Percentiles rank a stretch among this genome's conserved stretches.
Evolutionary conservation across 2,888 invertebrate genomes (phyloP).

Genomic region (Pandemis cinnamomeana): DNA sequence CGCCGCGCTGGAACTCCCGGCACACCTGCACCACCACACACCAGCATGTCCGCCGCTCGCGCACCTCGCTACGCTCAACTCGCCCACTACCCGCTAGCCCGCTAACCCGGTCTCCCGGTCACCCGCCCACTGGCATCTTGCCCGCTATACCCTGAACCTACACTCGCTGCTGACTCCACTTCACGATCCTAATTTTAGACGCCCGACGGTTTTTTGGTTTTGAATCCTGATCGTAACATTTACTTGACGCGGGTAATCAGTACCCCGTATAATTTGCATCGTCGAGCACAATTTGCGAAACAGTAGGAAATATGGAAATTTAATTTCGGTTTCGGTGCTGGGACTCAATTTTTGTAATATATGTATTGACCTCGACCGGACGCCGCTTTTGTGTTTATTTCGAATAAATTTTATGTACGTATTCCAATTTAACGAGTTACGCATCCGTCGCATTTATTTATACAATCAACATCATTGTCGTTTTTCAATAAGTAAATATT

Average conservation of each 20-base stretch:
- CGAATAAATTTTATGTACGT: slow-evolving; percentile 32
- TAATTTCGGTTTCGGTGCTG: slow-evolving; percentile 33
- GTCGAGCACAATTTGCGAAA: slow-evolving; percentile 18
- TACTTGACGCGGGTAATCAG: slow-evolving; percentile 9
- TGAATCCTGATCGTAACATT: slow-evolving; percentile 12
- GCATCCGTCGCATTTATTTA: slow-evolving; percentile 78
- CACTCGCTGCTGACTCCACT: slow-evolving; percentile 44
- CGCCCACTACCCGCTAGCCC: slow-evolving; percentile 44
- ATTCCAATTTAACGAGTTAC: slow-evolving; percentile 55
- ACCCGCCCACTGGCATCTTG: slow-evolving; percentile 50
- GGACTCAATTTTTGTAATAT: slow-evolving; percentile 21
- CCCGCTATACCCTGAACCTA: slow-evolving; percentile 44
- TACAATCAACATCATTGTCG: slow-evolving; percentile 41
- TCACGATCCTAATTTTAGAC: slow-evolving; percentile 21
- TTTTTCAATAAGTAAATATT: slow-evolving; percentile 8
- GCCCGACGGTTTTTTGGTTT: slow-evolving; percentile 8
- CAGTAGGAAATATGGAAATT: slow-evolving; percentile 21
- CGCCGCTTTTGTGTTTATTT: slow-evolving; percentile 68
- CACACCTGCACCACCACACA: slow-evolving; percentile 91
- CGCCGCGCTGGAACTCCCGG: slow-evolving; percentile 99
- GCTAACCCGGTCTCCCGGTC: slow-evolving; percentile 44
- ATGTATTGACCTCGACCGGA: slow-evolving; percentile 66
- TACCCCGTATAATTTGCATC: slow-evolving; percentile 24
- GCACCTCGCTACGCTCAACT: slow-evolving; percentile 46
- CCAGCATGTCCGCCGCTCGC: slow-evolving; percentile 70